Evolutionary conservation across 2,113 vertebrate genomes (phyloP).

Genomic region (Tretioscincus oriximinensis): DNA sequence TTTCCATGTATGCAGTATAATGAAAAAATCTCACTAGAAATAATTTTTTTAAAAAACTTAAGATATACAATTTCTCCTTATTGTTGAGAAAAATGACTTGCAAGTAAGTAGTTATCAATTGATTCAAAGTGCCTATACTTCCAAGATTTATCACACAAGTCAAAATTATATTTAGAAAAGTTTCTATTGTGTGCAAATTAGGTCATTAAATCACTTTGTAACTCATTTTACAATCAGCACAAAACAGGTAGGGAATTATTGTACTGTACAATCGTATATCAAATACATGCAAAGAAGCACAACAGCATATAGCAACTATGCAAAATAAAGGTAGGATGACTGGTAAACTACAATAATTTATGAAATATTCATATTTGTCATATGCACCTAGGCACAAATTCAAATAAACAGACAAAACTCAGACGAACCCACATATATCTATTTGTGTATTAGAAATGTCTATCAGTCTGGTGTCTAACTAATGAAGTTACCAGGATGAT

Average conservation of each 20-base stretch:
- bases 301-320: neutral
- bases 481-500: too few species aligned
- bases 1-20: neutral
- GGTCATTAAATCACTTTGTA: constrained; percentile 24
- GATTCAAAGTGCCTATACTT: constrained; percentile 10
- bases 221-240: neutral
- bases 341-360: neutral
- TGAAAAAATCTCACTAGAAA: constrained; percentile 16
- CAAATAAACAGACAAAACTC: too few species aligned
- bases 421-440: too few species aligned
- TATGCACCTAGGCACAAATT: too few species aligned
- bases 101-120: neutral
- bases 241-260: constrained; percentile 6
- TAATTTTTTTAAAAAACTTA: neutral
- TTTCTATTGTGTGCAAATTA: constrained; percentile 33
- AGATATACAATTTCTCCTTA: neutral
- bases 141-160: constrained; percentile 27
- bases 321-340: neutral
- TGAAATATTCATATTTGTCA: too few species aligned
- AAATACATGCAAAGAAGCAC: neutral
- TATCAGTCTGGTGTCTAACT: too few species aligned
- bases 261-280: neutral
- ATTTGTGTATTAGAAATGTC: too few species aligned
- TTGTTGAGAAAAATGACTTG: neutral
- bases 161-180: constrained; percentile 42